Percentiles rank a stretch among this genome's conserved stretches.
Conservation (phyloP, 2,113 vertebrate species). For the Pseudorectes ferrugineus region DNA sequence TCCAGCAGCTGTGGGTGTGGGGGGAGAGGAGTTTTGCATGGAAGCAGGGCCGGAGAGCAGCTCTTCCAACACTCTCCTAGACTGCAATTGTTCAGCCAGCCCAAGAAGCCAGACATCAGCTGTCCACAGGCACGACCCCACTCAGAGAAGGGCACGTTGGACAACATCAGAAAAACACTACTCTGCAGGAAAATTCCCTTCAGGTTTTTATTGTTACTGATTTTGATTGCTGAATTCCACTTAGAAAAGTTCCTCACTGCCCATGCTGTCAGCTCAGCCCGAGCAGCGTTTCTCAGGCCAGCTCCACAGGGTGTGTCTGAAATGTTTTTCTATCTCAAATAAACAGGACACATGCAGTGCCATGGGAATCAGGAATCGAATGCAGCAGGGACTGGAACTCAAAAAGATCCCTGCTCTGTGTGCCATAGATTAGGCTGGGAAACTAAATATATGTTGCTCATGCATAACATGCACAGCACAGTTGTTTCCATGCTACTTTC, state of each 20-base stretch:
- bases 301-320: not conserved
- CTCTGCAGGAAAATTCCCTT: not conserved
- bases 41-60: not conserved
- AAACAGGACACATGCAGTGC: not conserved
- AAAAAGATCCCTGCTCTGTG: not conserved
- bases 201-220: not conserved
- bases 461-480: not conserved
- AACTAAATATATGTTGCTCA: not conserved
- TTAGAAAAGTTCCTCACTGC: not conserved
- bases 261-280: not conserved
- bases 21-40: rapidly evolving
- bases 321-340: not conserved
- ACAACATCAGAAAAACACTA: not conserved
- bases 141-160: not conserved
- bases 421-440: not conserved
- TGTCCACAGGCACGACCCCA: not conserved
- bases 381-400: not conserved
- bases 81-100: rapidly evolving
- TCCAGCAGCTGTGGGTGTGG: rapidly evolving
- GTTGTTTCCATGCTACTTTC: not conserved
- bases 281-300: not conserved
- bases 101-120: not conserved
- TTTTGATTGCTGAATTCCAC: not conserved
- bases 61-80: not conserved
- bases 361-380: not conserved